Conservation (phyloP, 2,888 invertebrate genomes). For the Meta bourneti region DNA sequence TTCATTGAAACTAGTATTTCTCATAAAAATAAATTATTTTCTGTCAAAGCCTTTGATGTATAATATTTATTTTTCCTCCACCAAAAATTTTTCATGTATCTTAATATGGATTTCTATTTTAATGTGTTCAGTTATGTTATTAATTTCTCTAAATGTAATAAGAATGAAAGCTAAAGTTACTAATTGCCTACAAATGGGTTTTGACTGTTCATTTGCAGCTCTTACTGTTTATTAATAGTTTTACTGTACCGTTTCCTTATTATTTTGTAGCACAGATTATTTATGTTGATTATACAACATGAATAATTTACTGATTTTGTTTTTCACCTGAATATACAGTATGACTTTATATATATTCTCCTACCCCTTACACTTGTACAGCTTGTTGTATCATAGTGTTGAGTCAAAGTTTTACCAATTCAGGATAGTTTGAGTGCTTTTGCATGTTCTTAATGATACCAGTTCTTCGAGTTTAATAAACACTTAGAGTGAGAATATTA, state of each 20-base stretch:
- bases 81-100: background rate
- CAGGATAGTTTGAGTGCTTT: background rate
- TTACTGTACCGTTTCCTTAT: no score
- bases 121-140: background rate
- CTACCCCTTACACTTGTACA: background rate
- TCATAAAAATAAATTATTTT: no score
- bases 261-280: no score
- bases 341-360: background rate
- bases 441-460: background rate
- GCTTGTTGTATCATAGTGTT: background rate
- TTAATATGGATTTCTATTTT: background rate
- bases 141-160: background rate
- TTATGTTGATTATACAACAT: no score
- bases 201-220: background rate
- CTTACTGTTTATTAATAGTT: background rate
- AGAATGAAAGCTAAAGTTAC: background rate
- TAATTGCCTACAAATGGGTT: no score
- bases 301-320: background rate
- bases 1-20: no score
- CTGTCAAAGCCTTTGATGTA: no score
- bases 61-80: background rate
- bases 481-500: constrained; percentile 5
- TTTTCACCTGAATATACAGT: background rate
- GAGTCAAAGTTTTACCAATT: background rate
- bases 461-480: background rate